Evolutionary conservation across 2,797 vertebrate species (phyloP), one percentile per base, ranked within the genome.

Genomic region (Melanogrammus aeglefinus): DNA sequence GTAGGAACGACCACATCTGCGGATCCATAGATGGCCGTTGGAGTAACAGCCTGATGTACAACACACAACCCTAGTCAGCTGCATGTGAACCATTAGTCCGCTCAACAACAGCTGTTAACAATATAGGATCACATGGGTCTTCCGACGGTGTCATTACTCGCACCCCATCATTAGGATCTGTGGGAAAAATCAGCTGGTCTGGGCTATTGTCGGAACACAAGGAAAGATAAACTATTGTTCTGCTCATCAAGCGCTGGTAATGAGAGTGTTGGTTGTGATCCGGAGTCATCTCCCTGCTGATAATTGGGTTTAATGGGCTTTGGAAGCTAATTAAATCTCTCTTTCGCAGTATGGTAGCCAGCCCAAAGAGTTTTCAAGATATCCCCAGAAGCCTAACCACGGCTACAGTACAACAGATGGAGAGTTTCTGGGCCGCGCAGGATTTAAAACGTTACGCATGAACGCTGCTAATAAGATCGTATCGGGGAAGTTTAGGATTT

Each of bases 241-340:
- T 18, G 7, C 57, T 27, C 63, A 69, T 63, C 57, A 24, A 24
- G 8, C 57, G n/a, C 21, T 24, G 57, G 21, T 63, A 63, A 63
- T 63, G 57, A 63, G 57, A 21, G 57, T 21, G 57, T 63, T 24
- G 57, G 21, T 63, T 21, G 57, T 24, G 57, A 63, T 63, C 57
- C 57, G 21, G n/a, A 63, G 63, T 27, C 63, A 12, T 69, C 63
- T 69, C 63, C 63, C n/a, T 12, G 63, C 63, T 69, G 63, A 27
- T 69, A 27, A 27, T 69, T 69, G 63, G 63, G 63, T 69, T 27
- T 27, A 69, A 69, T 12, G 9, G 63, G 24, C 57, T 63, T 63
- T 63, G 57, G 57, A 63, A 63, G 57, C 57, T 63, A 63, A 63
- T 63, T 63, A 69, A 69, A 27, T 27, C 63, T 69, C 63, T 12